These are phyloP conservation scores for Stegastes partitus DNA, from an alignment of 2,113 vertebrate species.

Conservation along the genomic window DNA sequence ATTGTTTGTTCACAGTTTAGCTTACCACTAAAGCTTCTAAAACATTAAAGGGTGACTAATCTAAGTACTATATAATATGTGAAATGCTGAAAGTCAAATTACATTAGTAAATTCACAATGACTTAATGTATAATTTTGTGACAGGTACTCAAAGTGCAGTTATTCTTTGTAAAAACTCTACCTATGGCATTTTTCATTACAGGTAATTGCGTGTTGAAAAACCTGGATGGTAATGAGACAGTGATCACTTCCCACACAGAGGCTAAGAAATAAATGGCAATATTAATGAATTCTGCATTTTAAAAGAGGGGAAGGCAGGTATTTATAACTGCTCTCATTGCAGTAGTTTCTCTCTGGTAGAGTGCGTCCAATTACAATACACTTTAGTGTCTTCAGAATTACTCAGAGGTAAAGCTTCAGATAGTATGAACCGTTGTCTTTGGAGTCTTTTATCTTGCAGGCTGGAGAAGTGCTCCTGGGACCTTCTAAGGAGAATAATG, in stretches of 20 bases:
- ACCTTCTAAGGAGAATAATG: slow-evolving; percentile 63
- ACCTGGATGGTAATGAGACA: slow-evolving; percentile 18
- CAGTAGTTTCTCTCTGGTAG: slow-evolving; percentile 20
- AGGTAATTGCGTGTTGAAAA: slow-evolving; percentile 45
- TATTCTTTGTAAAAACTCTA: slow-evolving; percentile 29
- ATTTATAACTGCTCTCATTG: slow-evolving; percentile 28
- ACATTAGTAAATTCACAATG: slow-evolving; percentile 21
- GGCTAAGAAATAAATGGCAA: slow-evolving; percentile 23
- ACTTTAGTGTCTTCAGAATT: slow-evolving; percentile 52
- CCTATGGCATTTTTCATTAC: slow-evolving; percentile 38
- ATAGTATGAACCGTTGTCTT: slow-evolving; percentile 61
- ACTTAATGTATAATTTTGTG: slow-evolving; percentile 10
- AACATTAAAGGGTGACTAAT: background rate
- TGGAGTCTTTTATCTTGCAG: slow-evolving; percentile 71
- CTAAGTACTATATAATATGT: background rate
- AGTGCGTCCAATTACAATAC: slow-evolving; percentile 51
- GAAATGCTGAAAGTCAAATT: slow-evolving; percentile 1
- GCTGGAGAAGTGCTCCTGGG: slow-evolving; percentile 53
- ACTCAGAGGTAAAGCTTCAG: slow-evolving; percentile 55
- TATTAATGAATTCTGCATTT: slow-evolving; percentile 51
- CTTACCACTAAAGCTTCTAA: background rate
- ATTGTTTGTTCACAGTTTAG: no score
- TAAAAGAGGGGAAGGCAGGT: slow-evolving; percentile 22
- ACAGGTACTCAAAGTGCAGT: slow-evolving; percentile 23
- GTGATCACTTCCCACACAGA: slow-evolving; percentile 21